Evolutionary conservation across 2,888 invertebrate genomes (phyloP), one percentile per base, ranked within the genome.

Genomic region (Tinea semifulvella): DNA sequence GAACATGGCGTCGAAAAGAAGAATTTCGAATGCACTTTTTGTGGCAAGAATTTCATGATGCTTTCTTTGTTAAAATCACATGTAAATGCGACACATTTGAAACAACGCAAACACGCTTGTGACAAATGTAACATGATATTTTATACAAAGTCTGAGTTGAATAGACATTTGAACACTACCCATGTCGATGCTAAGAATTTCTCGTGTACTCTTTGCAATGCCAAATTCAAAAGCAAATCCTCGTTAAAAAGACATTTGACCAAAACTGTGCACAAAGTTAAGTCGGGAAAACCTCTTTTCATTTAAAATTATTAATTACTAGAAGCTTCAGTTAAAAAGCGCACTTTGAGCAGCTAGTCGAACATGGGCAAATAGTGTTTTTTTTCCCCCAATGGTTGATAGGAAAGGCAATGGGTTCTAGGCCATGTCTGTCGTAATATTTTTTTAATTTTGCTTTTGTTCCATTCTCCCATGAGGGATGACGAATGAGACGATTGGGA

Each of bases 181-280:
- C 49, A 49, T 27, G 43, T 43, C 2, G 46, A 47, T 18, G 46
- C 42, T 1, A 54, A 53, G 11, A 55, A 57, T 0, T 67, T 63
- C 40, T 46, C 57, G 0, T 72, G 72, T 25, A 51, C 48, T 17
- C 50, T 53, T 2, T 69, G 68, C 7, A 61, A 60, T 1, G 51
- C 55, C 0, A 58, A 55, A 8, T 66, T 68, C 28, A 65, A 64
- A 19, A 55, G 60, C 0, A 66, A 66, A 16, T 65, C 66, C 43
- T 67, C 68, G 1, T 50, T 54, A 47, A 48, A 58, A 3, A 51
- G 64, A 7, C 68, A 69, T 52, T 42, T 61, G 47, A 65, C 22
- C 3, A 28, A 43, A 16, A 43, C 31, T 2, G 40, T 40, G 11
- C 40, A 40, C 11, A 40, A 36, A 16, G 16, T 36, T 11, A 18